phyloP scores from a whole-genome alignment of 2,113 vertebrate genomes.

The Struthidea cinerea region DNA sequence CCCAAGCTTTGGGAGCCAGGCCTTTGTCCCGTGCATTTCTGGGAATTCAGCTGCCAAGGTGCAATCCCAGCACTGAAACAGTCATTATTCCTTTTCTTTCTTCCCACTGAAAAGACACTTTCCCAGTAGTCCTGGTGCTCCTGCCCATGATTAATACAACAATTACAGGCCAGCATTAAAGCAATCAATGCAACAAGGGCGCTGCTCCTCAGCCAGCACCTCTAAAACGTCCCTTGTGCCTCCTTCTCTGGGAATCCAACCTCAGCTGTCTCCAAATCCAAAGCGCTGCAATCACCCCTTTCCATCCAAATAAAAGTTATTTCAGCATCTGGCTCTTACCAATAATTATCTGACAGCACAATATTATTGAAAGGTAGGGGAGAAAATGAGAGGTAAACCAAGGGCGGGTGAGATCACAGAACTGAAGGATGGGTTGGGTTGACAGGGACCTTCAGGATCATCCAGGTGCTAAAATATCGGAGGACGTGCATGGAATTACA shows the following conservation, averaged over 20 bases:
- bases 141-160: neutral
- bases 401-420: neutral
- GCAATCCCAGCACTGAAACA: neutral
- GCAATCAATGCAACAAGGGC: neutral
- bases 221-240: neutral
- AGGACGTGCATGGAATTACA: neutral
- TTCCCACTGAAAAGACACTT: neutral
- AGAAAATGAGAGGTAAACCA: neutral
- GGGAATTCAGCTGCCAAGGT: neutral
- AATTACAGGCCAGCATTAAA: neutral
- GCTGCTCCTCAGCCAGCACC: neutral
- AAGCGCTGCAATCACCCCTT: neutral
- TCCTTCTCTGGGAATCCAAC: neutral
- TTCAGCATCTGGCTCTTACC: neutral
- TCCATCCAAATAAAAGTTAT: neutral
- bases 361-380: neutral
- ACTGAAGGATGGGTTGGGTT: neutral
- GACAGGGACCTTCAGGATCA: neutral
- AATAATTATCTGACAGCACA: neutral
- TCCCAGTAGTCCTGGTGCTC: neutral
- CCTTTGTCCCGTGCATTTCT: fast-evolving
- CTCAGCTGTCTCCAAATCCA: neutral
- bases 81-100: neutral
- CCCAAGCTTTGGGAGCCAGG: neutral
- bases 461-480: neutral